phyloP scores from a whole-genome alignment of 1,140 invertebrate species.

The Drosophila mojavensis region DNA sequence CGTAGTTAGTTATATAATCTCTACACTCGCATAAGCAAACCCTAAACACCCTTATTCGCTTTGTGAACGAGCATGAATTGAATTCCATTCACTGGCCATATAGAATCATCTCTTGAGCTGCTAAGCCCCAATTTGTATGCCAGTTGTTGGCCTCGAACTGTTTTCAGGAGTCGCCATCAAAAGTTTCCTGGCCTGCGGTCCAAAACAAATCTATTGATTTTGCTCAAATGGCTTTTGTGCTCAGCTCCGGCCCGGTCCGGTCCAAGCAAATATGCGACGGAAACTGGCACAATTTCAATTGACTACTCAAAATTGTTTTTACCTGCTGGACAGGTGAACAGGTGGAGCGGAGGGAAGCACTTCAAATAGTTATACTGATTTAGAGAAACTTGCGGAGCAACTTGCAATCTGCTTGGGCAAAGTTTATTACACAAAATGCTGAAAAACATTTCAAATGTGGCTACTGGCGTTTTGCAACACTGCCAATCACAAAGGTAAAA shows the following conservation, averaged over 20 bases:
- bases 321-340: not conserved
- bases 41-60: too few relatives aligned
- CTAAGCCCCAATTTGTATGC: constrained; percentile 64
- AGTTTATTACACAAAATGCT: not conserved
- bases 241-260: not conserved
- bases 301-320: constrained; percentile 39
- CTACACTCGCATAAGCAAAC: too few relatives aligned
- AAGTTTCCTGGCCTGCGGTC: constrained; percentile 56
- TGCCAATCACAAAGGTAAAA: too few relatives aligned
- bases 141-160: constrained; percentile 1
- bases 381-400: not conserved
- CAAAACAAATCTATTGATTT: constrained; percentile 80
- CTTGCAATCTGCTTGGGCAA: not conserved
- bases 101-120: constrained; percentile 12
- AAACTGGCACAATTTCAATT: constrained; percentile 50
- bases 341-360: not conserved
- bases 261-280: constrained; percentile 24
- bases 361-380: constrained; percentile 1
- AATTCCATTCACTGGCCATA: constrained; percentile 2
- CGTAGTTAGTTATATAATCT: too few relatives aligned
- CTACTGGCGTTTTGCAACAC: too few relatives aligned
- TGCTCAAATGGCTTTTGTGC: constrained; percentile 73
- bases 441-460: too few relatives aligned
- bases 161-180: constrained; percentile 8
- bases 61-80: too few relatives aligned